These are phyloP conservation scores for Tachyglossus aculeatus DNA, from an alignment of 2,797 vertebrate genomes.

Conservation along the genomic window DNA sequence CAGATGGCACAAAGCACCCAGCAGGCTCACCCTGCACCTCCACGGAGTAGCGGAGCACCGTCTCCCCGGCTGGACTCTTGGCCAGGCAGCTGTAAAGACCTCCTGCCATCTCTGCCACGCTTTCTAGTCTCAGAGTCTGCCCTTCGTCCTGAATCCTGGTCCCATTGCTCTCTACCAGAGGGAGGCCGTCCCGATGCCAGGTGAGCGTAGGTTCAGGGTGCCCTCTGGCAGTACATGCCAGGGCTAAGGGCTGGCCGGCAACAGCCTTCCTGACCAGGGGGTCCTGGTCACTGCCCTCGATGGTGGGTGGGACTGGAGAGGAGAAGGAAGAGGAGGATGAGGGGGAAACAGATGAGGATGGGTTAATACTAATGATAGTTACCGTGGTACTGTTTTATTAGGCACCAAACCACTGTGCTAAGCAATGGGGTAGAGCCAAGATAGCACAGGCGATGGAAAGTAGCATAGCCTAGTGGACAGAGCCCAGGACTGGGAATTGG, in stretches of 20 bases:
- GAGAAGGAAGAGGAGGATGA: neutral
- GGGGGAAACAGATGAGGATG: neutral
- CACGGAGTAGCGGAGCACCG: conserved; percentile 46
- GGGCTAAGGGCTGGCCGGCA: conserved; percentile 68
- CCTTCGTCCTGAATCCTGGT: conserved; percentile 77
- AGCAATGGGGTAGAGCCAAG: neutral
- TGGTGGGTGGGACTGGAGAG: conserved; percentile 58
- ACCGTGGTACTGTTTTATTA: neutral
- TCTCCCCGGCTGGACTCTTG: conserved; percentile 83
- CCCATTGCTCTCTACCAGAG: conserved; percentile 69
- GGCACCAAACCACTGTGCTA: neutral
- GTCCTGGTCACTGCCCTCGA: conserved; percentile 29
- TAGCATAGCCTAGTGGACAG: neutral
- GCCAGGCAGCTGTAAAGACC: conserved; percentile 88
- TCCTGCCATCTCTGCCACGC: conserved; percentile 67
- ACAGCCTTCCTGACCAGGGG: conserved; percentile 27
- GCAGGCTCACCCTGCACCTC: conserved; percentile 61
- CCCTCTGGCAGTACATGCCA: conserved; percentile 84
- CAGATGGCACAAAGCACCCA: neutral
- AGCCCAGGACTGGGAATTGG: too few relatives aligned
- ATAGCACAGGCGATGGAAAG: neutral
- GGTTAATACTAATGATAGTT: accelerated
- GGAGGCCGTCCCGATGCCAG: conserved; percentile 84
- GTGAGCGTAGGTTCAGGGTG: conserved; percentile 80
- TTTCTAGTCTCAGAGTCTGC: conserved; percentile 42